Base-by-base conservation (phyloP, 2,113 vertebrate species). In the Limanda limanda region DNA sequence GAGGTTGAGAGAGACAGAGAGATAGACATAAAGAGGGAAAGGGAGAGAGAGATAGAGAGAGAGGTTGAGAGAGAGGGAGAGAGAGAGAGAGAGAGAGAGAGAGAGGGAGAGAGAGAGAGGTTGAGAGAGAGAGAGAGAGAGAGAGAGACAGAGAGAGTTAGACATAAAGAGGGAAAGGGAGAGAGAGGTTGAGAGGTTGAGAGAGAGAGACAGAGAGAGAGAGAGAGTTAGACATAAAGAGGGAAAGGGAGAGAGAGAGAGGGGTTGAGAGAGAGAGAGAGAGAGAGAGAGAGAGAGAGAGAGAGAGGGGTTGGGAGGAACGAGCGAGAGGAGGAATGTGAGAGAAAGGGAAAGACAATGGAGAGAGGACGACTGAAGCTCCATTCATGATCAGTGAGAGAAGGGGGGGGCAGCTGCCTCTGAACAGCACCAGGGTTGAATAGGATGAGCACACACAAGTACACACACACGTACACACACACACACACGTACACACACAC, bases 301-400 rank as follows among this genome's bases (percentile, higher is more conserved):
- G 27, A 25, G n/a, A 42, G 6, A 23, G 21, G n/a, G n/a, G n/a
- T n/a, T n/a, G n/a, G n/a, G n/a, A n/a, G n/a, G 18, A 71, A 47
- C 25, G 20, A 35, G 35, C 2, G 18, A 24, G 21, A 14, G 18
- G 40, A 65, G 17, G 61, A 11, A 47, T 21, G 25, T 27, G 51
- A 55, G 2, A 35, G n/a, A 66, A 59, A n/a, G 2, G 20, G 24
- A 71, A 59, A 62, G 62, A 84, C 69, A 74, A 80, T 57, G 60
- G 62, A 24, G 47, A 37, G 61, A 62, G 51, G 78, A 65, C 21
- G 18, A n/a, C 42, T 5, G 52, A 37, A 31, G 47, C 69, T 65
- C 69, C 63, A 70, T 85, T 84, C 65, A 81, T 31, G 31, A 31
- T 31, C 31, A 7, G 31, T 31, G 5, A 7, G 6, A n/a, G n/a